Base-by-base conservation (phyloP, 2,797 vertebrate genomes). In the Neosalanx taihuensis region DNA sequence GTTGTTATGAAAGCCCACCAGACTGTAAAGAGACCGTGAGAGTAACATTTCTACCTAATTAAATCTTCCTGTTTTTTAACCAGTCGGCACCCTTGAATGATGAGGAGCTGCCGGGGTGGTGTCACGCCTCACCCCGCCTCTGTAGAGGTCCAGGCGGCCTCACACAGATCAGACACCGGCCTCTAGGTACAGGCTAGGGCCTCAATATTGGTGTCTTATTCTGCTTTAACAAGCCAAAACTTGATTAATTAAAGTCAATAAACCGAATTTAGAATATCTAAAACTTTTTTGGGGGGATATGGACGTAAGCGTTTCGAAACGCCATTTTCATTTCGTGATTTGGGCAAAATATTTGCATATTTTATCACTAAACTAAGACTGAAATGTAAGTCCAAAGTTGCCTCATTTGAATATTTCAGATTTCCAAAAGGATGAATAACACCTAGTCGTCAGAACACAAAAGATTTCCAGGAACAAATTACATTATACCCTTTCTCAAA, bases 31-130 rank as follows among this genome's bases (percentile, higher is more conserved):
- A 71, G 67, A 79, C 72, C 31, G 56, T 26, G 64, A 60, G 73
- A 80, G 31, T 78, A 87, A 86, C 80, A 85, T 76, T 82, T 86
- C 85, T 84, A 41, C 73, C 70, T 86, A 77, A 90, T 88, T 85
- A 85, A 87, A 81, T 29, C 83, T 74, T 73, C 73, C 73, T 78
- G 72, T 81, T 81, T 29, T 72, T 79, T 82, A 83, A 70, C 78
- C 83, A 71, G 62, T 76, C 81, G 73, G 79, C 79, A 83, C 86
- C 83, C 30, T 65, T 79, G 80, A 76, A 62, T 74, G 80, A 88
- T 87, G 87, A 85, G 72, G 35, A 73, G 60, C 69, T 65, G 33
- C 29, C 46, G 66, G 59, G 57, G 51, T 70, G 60, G 74, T 77
- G 79, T 81, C 61, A 72, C 76, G 78, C 79, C 70, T 80, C 65